Evolutionary conservation across 2,113 vertebrate species (phyloP), one percentile per base, ranked within the genome.

Genomic region (Thinocorus orbignyianus): DNA sequence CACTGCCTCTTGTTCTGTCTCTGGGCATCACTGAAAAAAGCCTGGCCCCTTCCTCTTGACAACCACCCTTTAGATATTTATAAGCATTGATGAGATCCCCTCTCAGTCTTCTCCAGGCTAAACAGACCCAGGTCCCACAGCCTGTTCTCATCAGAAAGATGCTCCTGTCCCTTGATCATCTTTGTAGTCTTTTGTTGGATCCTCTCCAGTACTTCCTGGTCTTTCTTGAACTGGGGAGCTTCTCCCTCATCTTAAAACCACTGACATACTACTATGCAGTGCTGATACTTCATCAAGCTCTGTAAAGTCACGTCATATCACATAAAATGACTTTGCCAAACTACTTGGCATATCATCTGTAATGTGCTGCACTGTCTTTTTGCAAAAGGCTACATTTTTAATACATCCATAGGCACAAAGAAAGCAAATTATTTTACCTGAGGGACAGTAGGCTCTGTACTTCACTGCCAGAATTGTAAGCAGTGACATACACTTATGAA

Each of bases 341-440:
- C 44, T 33, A 86, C 39, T 64, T 11, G 52, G 39, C 28, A 48
- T 48, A 91, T 68, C 25, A 46, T 90, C 42, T 84, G 16, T 22
- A 94, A 65, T 41, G 19, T 5, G 10, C 23, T 81, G 35, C 55
- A 49, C 51, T 93, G 41, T 49, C 61, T 87, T 82, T 86, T 72
- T 94, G 35, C 54, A 78, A 87, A 88, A 72, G 83, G 44, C 6
- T 69, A 25, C 25, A 64, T 95, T 93, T 96, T 93, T 71, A 93
- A 66, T 76, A 87, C 37, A 35, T 69, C 74, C 39, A 76, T 6
- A 87, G 74, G 70, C 88, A 91, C 23, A 82, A 58, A 85, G 52
- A 44, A 96, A 81, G 62, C 31, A 94, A 94, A 80, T 81, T 76
- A n/a, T 16, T 39, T 94, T 79, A 83, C 86, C 93, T 61, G 70